Conservation (phyloP, 2,888 invertebrate species). For the Eupeodes latifasciatus region DNA sequence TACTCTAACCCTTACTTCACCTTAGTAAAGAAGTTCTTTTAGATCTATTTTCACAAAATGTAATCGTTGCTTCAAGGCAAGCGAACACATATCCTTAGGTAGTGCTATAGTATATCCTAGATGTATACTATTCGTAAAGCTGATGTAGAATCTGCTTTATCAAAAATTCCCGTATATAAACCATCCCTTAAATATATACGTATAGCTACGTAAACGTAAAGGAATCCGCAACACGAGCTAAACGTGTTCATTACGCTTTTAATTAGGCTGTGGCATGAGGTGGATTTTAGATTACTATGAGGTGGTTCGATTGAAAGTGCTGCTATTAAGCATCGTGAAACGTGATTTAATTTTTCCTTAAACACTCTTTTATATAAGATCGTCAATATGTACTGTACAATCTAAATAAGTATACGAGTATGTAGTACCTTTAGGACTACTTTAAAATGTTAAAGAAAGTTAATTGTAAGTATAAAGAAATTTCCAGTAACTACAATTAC, state of each 20-base stretch:
- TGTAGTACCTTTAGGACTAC: no score
- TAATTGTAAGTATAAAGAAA: background rate
- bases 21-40: no score
- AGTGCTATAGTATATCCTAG: no score
- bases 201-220: conserved; percentile 16
- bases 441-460: background rate
- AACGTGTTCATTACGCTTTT: conserved; percentile 73
- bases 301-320: conserved; percentile 54
- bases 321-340: conserved; percentile 18
- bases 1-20: no score
- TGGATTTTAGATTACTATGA: conserved; percentile 43
- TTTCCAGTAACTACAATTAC: background rate
- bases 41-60: background rate
- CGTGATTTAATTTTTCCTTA: conserved; percentile 40
- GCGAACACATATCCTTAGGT: no score
- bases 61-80: background rate
- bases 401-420: no score
- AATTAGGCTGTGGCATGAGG: conserved; percentile 65
- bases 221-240: conserved; percentile 61
- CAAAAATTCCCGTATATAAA: background rate
- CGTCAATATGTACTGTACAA: no score
- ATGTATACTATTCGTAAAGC: background rate
- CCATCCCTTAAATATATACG: no score
- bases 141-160: conserved; percentile 2
- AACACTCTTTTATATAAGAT: background rate